Evolutionary conservation across 2,113 vertebrate genomes (phyloP), one percentile per base, ranked within the genome.

Genomic region (cattle (Bos taurus)): DNA sequence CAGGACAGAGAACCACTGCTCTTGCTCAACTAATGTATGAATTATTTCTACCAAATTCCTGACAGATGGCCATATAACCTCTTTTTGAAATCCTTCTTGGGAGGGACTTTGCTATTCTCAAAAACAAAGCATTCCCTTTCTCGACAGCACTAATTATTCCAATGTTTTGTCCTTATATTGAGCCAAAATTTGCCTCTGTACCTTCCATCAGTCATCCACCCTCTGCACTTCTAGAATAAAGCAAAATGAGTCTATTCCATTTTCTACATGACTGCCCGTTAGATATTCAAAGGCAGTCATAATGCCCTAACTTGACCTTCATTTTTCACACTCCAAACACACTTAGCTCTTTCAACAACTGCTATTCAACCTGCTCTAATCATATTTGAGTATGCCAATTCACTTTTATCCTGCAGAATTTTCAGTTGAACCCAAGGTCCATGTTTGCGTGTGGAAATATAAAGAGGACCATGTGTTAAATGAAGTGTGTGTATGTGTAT

Each of bases 221-320:
- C 67, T 89, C 17, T 91, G 26, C n/a, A 56, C 48, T 95, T 95
- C 88, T 50, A 36, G 52, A 95, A 93, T 60, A 96, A 74, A 87
- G 50, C n/a, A 91, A 59, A 96, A 80, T 80, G 62, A 88, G 33
- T 93, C 67, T 82, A n/a, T 80, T 94, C 26, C 40, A 91, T 96
- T 96, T 97, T 98, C 67, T 95, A 56, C 40, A 52, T 97, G 95
- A 91, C 56, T 83, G 30, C 97, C n/a, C 33, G 26, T 85, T 54
- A 90, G 77, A 86, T 86, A 90, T 86, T 95, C 60, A 93, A 91
- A 89, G 17, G 40, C 1, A 0, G 28, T 17, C 16, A 60, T 50
- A 88, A 83, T 85, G 26, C 54, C 59, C 30, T 80, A 74, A 83
- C 46, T 89, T 95, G 87, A 83, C 84, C 91, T 97, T 97, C n/a